phyloP scores from a whole-genome alignment of 2,797 vertebrate species.

The Brachyrhaphis roseni region DNA sequence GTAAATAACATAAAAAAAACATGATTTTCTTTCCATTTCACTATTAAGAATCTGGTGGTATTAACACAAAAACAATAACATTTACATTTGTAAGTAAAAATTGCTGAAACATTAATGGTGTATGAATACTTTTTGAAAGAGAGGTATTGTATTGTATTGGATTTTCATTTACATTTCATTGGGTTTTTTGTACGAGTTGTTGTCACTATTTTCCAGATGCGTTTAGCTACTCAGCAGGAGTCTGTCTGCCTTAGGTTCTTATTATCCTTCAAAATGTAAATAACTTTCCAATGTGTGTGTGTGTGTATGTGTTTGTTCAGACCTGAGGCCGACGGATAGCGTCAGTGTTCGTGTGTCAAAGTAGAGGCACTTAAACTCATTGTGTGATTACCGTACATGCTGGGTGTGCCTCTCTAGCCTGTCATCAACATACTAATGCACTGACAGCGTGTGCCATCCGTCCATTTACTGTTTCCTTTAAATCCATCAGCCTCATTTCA shows the following conservation, averaged over 20 bases:
- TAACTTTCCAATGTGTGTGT: slow-evolving; percentile 14
- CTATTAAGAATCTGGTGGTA: not conserved
- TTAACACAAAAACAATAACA: not conserved
- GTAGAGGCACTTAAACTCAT: slow-evolving; percentile 27
- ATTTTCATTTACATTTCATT: not conserved
- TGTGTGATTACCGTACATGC: slow-evolving; percentile 32
- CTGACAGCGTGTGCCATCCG: slow-evolving; percentile 18
- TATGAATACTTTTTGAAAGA: not conserved
- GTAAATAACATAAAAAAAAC: not conserved
- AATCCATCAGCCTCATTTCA: not conserved
- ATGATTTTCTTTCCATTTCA: not conserved
- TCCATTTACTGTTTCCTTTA: slow-evolving; percentile 11
- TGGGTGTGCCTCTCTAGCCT: slow-evolving; percentile 30
- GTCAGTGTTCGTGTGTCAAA: not conserved
- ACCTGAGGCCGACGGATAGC: not conserved
- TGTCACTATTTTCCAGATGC: slow-evolving; percentile 43
- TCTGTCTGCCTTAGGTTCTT: slow-evolving; percentile 37
- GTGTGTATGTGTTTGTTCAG: not conserved
- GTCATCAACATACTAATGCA: slow-evolving; percentile 32
- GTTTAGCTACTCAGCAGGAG: slow-evolving; percentile 41
- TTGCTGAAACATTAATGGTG: not conserved
- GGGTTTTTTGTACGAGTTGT: slow-evolving; percentile 26
- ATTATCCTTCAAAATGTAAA: slow-evolving; percentile 34
- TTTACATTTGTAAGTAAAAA: not conserved
- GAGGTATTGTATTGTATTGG: not conserved